Evolutionary conservation across 2,888 invertebrate species (phyloP), one percentile per base, ranked within the genome.

Genomic region (Orgyia antiqua): DNA sequence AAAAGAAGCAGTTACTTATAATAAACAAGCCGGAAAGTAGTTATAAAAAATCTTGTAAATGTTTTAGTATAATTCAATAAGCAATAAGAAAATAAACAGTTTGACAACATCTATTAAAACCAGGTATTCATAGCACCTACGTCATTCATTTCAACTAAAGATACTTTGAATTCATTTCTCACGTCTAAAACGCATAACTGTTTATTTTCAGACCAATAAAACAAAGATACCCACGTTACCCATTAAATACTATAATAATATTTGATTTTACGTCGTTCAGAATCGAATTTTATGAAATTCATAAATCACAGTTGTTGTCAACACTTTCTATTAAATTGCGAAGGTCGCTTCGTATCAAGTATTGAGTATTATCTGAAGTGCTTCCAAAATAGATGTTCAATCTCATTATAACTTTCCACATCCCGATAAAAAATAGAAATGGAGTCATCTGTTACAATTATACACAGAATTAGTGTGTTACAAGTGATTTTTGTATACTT

Each of bases 351-450:
- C 50, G 51, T 65, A 65, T 45, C 62, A 63, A 51, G 61, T 57
- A 58, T 53, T 61, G 58, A 52, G 58, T 50, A 68, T 4, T 82
- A 79, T 80, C 75, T 77, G 64, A 68, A 82, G 78, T 76, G 80
- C 65, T 57, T 65, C 68, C 39, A 40, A 79, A 83, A 83, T 84
- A 84, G 79, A 70, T 46, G 42, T n/a, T 53, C 4, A 39, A 60
- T 68, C 76, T 83, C 77, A 79, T 82, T 84, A 83, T 76, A 76
- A 77, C 68, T 79, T 78, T 78, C 66, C 72, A 57, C 75, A 65
- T 68, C 62, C 50, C 58, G 64, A 75, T 76, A 72, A 76, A 82
- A 82, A 82, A 78, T 71, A 71, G 66, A 58, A 73, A 73, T 71
- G 70, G 63, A 80, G 64, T 79, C 76, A 78, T 82, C 67, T 58